Percentiles rank a stretch among this genome's conserved stretches.
These are phyloP conservation scores for Artibeus jamaicensis DNA, from an alignment of 2,797 vertebrate genomes.

Conservation along the genomic window DNA sequence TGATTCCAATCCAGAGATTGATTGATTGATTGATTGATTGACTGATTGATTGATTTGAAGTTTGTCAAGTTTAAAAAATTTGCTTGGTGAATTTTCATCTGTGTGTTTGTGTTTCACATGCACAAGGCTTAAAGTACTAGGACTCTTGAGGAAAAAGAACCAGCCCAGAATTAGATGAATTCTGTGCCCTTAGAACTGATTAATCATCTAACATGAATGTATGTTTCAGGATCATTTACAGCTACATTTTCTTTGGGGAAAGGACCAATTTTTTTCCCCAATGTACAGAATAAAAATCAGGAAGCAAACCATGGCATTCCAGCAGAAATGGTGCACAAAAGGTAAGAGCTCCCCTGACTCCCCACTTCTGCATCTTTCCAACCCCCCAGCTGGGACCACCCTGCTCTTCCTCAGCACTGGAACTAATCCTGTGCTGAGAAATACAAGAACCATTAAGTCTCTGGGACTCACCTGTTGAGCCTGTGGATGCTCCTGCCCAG, in stretches of 20 bases:
- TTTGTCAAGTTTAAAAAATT: not conserved
- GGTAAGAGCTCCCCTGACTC: not conserved
- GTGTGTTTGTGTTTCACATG: not conserved
- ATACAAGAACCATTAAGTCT: not conserved
- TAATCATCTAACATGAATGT: not conserved
- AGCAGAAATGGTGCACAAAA: not conserved
- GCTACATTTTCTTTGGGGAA: not conserved
- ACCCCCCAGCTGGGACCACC: not conserved
- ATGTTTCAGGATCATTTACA: not conserved
- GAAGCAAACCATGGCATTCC: not conserved
- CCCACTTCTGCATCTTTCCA: not conserved
- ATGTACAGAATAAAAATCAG: not conserved
- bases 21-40: not conserved
- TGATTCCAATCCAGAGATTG: not conserved
- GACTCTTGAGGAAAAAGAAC: not conserved
- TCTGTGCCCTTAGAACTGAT: not conserved
- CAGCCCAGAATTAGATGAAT: not conserved
- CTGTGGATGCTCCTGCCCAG: not conserved
- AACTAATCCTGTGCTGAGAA: not conserved
- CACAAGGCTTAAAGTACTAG: not conserved
- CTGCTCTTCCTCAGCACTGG: not conserved
- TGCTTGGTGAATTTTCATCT: not conserved
- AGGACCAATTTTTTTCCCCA: not conserved
- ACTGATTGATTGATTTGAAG: not conserved
- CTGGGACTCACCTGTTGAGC: not conserved